Conservation (phyloP, 2,797 vertebrate species). For the Sparus aurata region DNA sequence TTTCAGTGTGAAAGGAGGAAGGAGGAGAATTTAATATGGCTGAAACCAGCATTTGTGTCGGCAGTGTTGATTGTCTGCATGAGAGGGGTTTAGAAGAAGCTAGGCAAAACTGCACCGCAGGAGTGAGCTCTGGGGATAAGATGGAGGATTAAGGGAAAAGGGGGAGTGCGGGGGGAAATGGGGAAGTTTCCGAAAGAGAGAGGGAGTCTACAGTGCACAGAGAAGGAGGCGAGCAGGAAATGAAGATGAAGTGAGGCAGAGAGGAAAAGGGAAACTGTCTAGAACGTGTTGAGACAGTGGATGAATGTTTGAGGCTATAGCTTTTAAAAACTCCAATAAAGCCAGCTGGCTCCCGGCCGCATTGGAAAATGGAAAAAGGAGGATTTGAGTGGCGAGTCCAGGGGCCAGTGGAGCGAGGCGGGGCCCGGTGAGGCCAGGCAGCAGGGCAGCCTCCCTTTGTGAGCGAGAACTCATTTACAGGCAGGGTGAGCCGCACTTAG, state of each 20-base stretch:
- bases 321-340: slow-evolving; percentile 75
- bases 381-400: slow-evolving; percentile 63
- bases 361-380: slow-evolving; percentile 68
- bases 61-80: slow-evolving; percentile 62
- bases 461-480: slow-evolving; percentile 68
- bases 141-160: slow-evolving; percentile 67
- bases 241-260: slow-evolving; percentile 66
- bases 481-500: slow-evolving; percentile 51
- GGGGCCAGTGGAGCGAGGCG: slow-evolving; percentile 63
- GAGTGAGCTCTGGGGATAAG: slow-evolving; percentile 72
- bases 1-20: slow-evolving; percentile 33
- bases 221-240: slow-evolving; percentile 49
- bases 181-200: slow-evolving; percentile 18
- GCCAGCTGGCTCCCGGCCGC: slow-evolving; percentile 66
- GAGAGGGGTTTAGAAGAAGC: slow-evolving; percentile 60
- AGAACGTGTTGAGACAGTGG: slow-evolving; percentile 61
- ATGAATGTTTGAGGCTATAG: slow-evolving; percentile 73
- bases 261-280: slow-evolving; percentile 58
- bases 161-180: slow-evolving; percentile 17
- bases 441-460: slow-evolving; percentile 43
- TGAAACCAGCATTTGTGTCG: slow-evolving; percentile 58
- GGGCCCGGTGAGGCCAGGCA: slow-evolving; percentile 53
- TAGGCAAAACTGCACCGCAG: slow-evolving; percentile 60
- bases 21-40: slow-evolving; percentile 64
- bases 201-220: slow-evolving; percentile 1